These are phyloP conservation scores for Cyrtorhinus lividipennis DNA, from an alignment of 1,140 invertebrate genomes.

Conservation along the genomic window DNA sequence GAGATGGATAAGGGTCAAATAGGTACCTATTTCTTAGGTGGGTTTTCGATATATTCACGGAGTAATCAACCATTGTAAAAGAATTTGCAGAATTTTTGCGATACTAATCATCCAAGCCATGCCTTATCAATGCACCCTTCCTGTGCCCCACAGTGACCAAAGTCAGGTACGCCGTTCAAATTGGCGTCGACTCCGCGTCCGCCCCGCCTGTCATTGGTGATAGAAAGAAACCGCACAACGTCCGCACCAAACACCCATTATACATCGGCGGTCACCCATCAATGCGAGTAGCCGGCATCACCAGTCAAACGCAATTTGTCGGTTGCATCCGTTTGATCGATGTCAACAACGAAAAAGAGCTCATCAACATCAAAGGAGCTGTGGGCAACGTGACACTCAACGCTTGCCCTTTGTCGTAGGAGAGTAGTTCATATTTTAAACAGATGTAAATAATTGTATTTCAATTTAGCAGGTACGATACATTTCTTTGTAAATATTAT, in stretches of 20 bases:
- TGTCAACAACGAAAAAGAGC: constrained; percentile 43
- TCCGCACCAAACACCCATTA: constrained; percentile 68
- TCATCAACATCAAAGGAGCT: constrained; percentile 42
- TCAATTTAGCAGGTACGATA: too few relatives aligned
- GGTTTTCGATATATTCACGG: too few relatives aligned
- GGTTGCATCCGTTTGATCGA: constrained; percentile 65
- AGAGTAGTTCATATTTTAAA: too few relatives aligned
- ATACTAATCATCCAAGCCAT: too few relatives aligned
- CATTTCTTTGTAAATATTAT: too few relatives aligned
- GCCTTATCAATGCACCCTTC: too few relatives aligned
- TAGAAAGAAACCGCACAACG: constrained; percentile 40
- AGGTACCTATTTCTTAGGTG: too few relatives aligned
- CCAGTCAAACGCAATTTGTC: constrained; percentile 50
- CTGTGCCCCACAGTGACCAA: constrained; percentile 47
- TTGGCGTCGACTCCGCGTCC: constrained; percentile 63
- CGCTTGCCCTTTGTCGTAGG: constrained; percentile 57
- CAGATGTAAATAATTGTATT: too few relatives aligned
- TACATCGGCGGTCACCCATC: constrained; percentile 75
- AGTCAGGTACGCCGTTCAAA: constrained; percentile 62
- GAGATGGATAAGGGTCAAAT: too few relatives aligned
- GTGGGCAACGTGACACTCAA: constrained; percentile 51
- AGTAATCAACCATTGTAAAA: too few relatives aligned
- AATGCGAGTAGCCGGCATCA: constrained; percentile 35
- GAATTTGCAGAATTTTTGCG: too few relatives aligned
- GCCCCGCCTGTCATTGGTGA: constrained; percentile 48